phyloP scores from a whole-genome alignment of 2,797 vertebrate species.

The Liasis olivaceus region DNA sequence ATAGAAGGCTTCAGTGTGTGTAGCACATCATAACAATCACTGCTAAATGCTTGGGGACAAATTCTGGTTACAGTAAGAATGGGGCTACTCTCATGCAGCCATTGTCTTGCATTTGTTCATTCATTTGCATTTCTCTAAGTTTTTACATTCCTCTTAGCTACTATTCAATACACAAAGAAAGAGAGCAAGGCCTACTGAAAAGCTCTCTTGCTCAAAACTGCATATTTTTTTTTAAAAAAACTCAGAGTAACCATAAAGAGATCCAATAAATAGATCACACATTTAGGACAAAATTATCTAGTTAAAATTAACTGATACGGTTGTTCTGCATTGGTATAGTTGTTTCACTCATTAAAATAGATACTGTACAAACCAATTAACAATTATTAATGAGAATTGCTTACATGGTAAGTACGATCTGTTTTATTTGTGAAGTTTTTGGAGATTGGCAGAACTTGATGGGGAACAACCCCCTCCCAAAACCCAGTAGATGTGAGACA shows the following conservation, averaged over 20 bases:
- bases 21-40: background rate
- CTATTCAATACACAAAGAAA: background rate
- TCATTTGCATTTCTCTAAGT: background rate
- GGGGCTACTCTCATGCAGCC: background rate
- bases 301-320: background rate
- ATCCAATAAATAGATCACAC: background rate
- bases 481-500: background rate
- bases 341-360: background rate
- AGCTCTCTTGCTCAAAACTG: no score
- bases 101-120: background rate
- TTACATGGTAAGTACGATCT: background rate
- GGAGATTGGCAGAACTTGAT: background rate
- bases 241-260: background rate
- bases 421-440: background rate
- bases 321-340: background rate
- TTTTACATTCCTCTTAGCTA: background rate
- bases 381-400: background rate
- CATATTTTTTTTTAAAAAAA: background rate
- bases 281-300: background rate
- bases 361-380: background rate
- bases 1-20: background rate
- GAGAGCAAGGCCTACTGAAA: no score
- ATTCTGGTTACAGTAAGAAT: background rate
- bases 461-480: no score
- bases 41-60: background rate